Base-by-base conservation (phyloP, 2,888 invertebrate genomes). In the Napeogenes sylphis region DNA sequence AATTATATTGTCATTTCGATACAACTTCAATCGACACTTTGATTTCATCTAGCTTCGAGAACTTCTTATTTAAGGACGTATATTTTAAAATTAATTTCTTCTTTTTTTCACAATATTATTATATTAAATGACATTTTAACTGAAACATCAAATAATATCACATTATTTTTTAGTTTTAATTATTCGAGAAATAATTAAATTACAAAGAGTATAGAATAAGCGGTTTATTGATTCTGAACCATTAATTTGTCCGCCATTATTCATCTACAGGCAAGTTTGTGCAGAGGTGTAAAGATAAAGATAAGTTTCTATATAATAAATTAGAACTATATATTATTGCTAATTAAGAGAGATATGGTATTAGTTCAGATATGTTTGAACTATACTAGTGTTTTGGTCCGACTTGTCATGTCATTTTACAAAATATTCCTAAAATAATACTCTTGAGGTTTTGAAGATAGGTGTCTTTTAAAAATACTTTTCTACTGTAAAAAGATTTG, bases 11-110 rank as follows among this genome's bases (percentile, higher is more conserved):
- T 86, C 86, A 78, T 82, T 79, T 81, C 80, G 82, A 83, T 84
- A 83, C 82, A 82, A 80, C 80, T 81, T 80, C 82, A 86, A 85
- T 86, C 85, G 84, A 85, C 73, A 85, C 84, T 87, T 87, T 87
- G 87, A 87, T 87, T 83, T 85, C 72, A 82, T 87, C 87, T 87
- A 87, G 85, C 86, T 82, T 58, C 38, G 56, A 21, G 57, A 35
- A 47, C 35, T 46, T 5, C 21, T 30, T 2, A 51, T 4, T 51
- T 51, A 30, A 51, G 10, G 8, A 30, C 6, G 21, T 14, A 47
- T n/a, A 4, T 47, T 30, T 51, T 30, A 30, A 21, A 51, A 51
- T 21, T 21, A 21, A 21, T 21, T 21, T 21, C 30, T 30, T 30
- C 2, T 30, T 30, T 1, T n/a, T 51, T 8, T 30, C 6, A 30